phyloP scores from a whole-genome alignment of 92 coral and sea anemone genomes.

The Porites divaricata region DNA sequence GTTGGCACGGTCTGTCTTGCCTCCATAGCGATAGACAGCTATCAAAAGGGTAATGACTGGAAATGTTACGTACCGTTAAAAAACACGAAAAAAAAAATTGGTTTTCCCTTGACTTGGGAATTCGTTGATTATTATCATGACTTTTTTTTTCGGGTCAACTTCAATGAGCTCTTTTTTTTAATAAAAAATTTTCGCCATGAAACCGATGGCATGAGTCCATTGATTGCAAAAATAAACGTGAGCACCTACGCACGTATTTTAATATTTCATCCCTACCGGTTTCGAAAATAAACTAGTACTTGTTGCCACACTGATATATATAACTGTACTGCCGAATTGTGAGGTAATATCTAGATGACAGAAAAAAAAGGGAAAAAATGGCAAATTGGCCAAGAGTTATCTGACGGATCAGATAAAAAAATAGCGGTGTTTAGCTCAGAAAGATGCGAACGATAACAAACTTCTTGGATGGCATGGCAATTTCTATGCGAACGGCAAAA shows the following conservation, averaged over 20 bases:
- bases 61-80: neutral
- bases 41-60: neutral
- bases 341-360: too few species aligned
- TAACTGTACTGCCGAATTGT: too few species aligned
- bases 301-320: too few species aligned
- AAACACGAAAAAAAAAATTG: neutral
- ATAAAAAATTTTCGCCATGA: neutral
- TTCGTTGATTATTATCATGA: neutral
- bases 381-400: neutral
- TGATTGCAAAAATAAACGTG: neutral
- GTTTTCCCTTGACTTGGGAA: neutral
- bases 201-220: neutral
- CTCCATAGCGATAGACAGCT: constrained; percentile 13
- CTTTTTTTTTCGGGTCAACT: neutral
- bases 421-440: constrained; percentile 30
- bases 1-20: neutral
- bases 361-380: neutral
- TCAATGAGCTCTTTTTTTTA: neutral
- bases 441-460: constrained; percentile 12
- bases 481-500: constrained; percentile 15
- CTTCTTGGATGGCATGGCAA: neutral
- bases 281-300: too few species aligned
- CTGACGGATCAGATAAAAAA: neutral
- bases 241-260: neutral
- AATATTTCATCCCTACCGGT: neutral